Evolutionary conservation across 2,888 invertebrate genomes (phyloP), one percentile per base, ranked within the genome.

Genomic region (Pammene fasciana): DNA sequence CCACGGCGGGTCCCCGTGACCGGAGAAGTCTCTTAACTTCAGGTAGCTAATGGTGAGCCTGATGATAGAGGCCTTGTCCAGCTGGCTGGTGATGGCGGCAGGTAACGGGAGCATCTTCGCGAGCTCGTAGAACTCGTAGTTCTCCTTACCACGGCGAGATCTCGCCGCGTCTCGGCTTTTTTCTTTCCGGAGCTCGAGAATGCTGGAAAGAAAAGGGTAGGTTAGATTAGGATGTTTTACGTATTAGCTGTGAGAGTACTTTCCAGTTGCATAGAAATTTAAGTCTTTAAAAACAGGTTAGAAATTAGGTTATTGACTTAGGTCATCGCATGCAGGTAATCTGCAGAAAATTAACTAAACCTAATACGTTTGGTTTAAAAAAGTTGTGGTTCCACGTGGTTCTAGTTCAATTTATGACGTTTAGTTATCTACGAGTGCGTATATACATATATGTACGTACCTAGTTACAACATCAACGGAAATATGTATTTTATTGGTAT

Each of bases 1-100:
- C 99, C 99, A 99, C 88, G 98, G 98, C 18, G 99, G 99, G 83
- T 99, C 98, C 0, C 99, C 99, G 87, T 98, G 98, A 8, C 97
- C 96, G 71, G 98, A 98, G 93, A 99, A 99, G 91, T 99, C 98
- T 77, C 97, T 94, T 85, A 98, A 94, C 93, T 97, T 98, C 90
- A 98, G 95, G 94, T 97, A 98, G 92, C 97, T 97, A 90, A 98
- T 98, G 84, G 98, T 98, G 88, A 98, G 96, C 90, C 98, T 95
- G 93, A 98, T 98, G 89, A 98, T 98, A 86, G 98, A 98, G 73
- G 98, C 98, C 93, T 98, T 98, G 92, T 98, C 98, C 93, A 98
- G 94, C 93, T 97, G 97, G 84, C 97, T 97, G 84, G 98, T 98
- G 85, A 98, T 98, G 82, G 97, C 97, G 43, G 97, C 96, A 18